Percentiles rank a stretch among this genome's conserved stretches.
phyloP scores from a whole-genome alignment of 2,888 invertebrate genomes.

The Rotaria magnacalcarata region DNA sequence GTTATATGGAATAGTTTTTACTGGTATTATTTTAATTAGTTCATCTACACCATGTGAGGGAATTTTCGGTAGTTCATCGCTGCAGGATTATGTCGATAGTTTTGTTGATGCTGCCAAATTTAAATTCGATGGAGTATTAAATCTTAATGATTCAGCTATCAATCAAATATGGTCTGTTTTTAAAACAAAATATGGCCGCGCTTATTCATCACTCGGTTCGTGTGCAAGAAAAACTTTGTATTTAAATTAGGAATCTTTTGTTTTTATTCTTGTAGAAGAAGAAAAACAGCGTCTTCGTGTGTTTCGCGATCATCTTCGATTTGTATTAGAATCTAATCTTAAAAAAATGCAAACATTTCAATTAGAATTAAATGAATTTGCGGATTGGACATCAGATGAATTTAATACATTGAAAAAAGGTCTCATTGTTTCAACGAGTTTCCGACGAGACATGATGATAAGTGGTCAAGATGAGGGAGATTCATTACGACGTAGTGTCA shows the following conservation, averaged over 20 bases:
- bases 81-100: not conserved
- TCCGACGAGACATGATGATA: not conserved
- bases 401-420: not conserved
- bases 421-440: not conserved
- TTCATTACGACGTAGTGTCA: not conserved
- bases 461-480: not conserved
- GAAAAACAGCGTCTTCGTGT: not conserved
- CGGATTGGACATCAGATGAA: conserved; percentile 18
- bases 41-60: not conserved
- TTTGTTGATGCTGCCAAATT: not conserved
- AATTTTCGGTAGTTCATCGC: not conserved
- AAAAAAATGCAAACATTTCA: not conserved
- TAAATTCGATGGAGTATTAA: not conserved
- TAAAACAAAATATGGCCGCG: not conserved
- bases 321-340: not conserved
- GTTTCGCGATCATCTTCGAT: not conserved
- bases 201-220: not conserved
- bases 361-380: conserved; percentile 16
- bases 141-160: not conserved
- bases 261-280: not conserved
- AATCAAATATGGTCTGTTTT: not conserved
- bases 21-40: not conserved
- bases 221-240: not conserved
- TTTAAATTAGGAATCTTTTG: no score
- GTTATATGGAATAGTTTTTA: not conserved